Percentiles rank a stretch among this genome's conserved stretches.
phyloP scores from a whole-genome alignment of 2,113 vertebrate species.

The Dicrurus megarhynchus region DNA sequence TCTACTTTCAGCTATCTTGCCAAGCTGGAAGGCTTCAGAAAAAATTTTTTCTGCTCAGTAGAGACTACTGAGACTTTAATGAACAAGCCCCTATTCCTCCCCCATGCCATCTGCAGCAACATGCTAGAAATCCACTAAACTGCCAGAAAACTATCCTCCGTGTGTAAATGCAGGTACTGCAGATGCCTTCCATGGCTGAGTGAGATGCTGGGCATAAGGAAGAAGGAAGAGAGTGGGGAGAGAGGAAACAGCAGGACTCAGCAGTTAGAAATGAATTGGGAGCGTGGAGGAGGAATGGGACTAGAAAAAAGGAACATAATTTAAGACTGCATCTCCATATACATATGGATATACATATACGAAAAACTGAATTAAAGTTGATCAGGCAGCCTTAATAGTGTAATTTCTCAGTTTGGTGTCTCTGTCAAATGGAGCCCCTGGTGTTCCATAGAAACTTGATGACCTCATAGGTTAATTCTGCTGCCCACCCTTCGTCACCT shows the following conservation, averaged over 20 bases:
- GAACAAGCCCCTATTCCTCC: constrained; percentile 31
- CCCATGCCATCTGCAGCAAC: constrained; percentile 36
- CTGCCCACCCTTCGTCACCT: accelerated
- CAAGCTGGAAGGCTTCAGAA: constrained; percentile 17
- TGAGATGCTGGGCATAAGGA: constrained; percentile 6
- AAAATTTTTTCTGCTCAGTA: constrained; percentile 24
- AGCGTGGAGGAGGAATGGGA: neutral
- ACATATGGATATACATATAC: too few relatives aligned
- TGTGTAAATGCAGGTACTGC: constrained; percentile 23
- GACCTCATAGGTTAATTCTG: neutral
- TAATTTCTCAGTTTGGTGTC: neutral
- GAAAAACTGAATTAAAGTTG: neutral
- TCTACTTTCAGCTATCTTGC: neutral
- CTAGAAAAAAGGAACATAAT: neutral
- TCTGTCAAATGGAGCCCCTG: neutral
- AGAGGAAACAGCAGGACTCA: neutral
- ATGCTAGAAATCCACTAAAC: neutral
- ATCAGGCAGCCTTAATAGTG: neutral
- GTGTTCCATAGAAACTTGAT: neutral
- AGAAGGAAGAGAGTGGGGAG: neutral
- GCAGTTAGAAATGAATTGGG: neutral
- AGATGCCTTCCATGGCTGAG: constrained; percentile 26
- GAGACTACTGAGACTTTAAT: constrained; percentile 32
- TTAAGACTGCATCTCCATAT: neutral
- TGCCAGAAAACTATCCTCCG: constrained; percentile 13